Evolutionary conservation across 1,140 invertebrate species (phyloP).

Genomic region (Drosophila azteca): DNA sequence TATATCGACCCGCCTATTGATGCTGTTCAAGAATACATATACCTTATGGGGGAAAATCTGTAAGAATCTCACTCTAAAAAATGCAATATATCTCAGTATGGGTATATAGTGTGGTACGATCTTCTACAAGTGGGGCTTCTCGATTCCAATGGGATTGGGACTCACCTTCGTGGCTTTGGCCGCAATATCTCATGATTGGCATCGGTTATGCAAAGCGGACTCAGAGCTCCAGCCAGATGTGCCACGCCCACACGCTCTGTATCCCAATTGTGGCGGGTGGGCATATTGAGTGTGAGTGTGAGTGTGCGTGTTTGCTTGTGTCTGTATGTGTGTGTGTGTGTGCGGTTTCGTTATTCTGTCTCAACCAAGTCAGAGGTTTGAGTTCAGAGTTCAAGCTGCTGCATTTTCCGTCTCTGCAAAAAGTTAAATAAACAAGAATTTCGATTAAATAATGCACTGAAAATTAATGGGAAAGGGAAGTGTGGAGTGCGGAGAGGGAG

Average conservation of each 20-base stretch:
- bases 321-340: neutral
- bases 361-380: neutral
- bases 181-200: constrained; percentile 93
- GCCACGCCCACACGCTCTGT: constrained; percentile 84
- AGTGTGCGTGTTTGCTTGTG: neutral
- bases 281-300: constrained; percentile 50
- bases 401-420: constrained; percentile 38
- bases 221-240: constrained; percentile 87
- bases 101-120: too few relatives aligned
- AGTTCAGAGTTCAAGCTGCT: constrained; percentile 36
- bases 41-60: too few relatives aligned
- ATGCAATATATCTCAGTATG: too few relatives aligned
- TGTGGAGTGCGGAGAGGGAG: neutral
- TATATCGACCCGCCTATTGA: too few relatives aligned
- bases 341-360: constrained; percentile 7
- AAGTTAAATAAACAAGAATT: constrained; percentile 11
- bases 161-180: constrained; percentile 93
- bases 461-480: neutral
- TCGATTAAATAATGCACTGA: constrained; percentile 10
- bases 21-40: too few relatives aligned
- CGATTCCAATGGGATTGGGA: too few relatives aligned
- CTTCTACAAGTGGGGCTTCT: too few relatives aligned
- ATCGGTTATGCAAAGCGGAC: constrained; percentile 88
- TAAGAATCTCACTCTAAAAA: too few relatives aligned
- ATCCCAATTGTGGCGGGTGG: constrained; percentile 75